Base-by-base conservation (phyloP, 2,797 vertebrate species). In the Premnoplex brunnescens region DNA sequence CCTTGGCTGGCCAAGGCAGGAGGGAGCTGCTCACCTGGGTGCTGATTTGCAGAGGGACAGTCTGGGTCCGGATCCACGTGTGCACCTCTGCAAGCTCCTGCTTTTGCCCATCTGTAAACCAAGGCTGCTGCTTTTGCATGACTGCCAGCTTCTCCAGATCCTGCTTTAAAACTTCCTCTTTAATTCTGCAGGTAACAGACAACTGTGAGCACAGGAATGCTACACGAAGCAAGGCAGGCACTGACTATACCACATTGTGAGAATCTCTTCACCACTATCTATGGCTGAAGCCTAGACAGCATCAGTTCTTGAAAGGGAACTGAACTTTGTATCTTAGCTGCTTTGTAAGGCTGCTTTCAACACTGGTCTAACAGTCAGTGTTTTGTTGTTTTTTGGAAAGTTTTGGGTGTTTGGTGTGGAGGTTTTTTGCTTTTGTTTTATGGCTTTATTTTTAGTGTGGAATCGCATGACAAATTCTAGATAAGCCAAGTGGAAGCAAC, bases 21-120 rank as follows among this genome's bases (percentile, higher is more conserved):
- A 58, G 14, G 2, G 32, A 52, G 1, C 28, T 43, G 59, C 97
- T 96, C 77, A 99, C 99, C 67, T 98, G 98, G 78, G 97, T 97
- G 95, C 98, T 96, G 51, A 98, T 98, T 62, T 98, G 98, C 78
- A 95, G 96, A 2, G 99, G 98, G 58, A 99, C 39, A 2, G 87
- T 95, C 85, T 95, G 98, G 75, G 97, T 98, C n/a, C 95, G 96
- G 80, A 99, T 98, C 99, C 99, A 99, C 0, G 98, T 93, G 62
- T 98, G 98, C 62, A 98, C 98, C 46, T 98, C 95, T 4, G 98
- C 98, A 54, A 99, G 98, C 97, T 99, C 99, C 91, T 98, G 91
- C 95, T 97, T 98, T 93, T 99, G 99, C 44, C 98, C 96, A 4
- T 96, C 97, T 1, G 95, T 98, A 96, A 99, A 99, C 97, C 97